Conservation (phyloP, 37 sponge, comb jelly and placozoan species). For the Cladorhizidae sp. region DNA sequence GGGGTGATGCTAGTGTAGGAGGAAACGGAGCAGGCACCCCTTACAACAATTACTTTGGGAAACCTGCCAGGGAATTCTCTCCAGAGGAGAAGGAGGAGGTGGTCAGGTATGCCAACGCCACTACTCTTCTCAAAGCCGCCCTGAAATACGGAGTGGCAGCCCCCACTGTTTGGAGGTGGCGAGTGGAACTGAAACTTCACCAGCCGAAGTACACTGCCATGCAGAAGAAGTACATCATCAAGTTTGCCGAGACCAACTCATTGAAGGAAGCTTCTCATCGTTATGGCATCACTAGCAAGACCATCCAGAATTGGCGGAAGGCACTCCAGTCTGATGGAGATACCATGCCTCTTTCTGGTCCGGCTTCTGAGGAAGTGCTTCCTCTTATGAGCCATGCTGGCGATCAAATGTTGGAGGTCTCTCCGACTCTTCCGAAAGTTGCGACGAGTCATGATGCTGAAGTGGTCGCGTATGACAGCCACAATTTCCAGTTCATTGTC, state of each 20-base stretch:
- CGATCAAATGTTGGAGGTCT: not conserved
- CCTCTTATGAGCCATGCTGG: not conserved
- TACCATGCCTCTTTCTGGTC: not conserved
- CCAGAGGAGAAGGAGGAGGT: constrained; percentile 81
- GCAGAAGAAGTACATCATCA: constrained; percentile 80
- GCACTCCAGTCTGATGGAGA: constrained; percentile 45
- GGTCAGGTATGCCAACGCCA: constrained; percentile 79
- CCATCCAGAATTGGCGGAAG: constrained; percentile 80
- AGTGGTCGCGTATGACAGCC: constrained; percentile 53
- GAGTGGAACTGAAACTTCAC: constrained; percentile 81
- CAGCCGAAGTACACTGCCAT: constrained; percentile 72
- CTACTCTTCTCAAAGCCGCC: constrained; percentile 87
- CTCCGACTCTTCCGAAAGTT: not conserved
- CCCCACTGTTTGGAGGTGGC: constrained; percentile 88
- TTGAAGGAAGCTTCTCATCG: constrained; percentile 72
- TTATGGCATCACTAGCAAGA: constrained; percentile 73
- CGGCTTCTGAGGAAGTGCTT: not conserved
- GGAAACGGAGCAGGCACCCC: not conserved
- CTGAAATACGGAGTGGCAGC: constrained; percentile 79
- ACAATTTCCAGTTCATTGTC: constrained; percentile 61
- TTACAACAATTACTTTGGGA: constrained; percentile 61
- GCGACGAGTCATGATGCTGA: not conserved
- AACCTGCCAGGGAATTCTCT: constrained; percentile 77
- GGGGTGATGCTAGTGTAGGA: not conserved
- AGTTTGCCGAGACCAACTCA: constrained; percentile 70